Evolutionary conservation across 2,113 vertebrate species (phyloP).

Genomic region (Zosterops borbonicus): DNA sequence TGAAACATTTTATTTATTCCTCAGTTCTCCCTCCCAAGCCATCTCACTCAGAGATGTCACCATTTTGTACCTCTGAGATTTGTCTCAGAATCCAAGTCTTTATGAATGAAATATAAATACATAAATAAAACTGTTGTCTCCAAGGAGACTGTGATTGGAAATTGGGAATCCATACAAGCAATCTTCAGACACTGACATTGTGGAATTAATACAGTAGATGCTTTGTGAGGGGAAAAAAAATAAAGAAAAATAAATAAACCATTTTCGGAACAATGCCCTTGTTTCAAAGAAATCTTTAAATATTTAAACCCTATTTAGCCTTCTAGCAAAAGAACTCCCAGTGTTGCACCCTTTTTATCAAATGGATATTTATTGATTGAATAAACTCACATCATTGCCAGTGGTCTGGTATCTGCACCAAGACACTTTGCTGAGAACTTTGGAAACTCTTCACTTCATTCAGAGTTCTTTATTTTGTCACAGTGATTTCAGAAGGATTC

Average conservation of each 20-base stretch:
- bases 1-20: not conserved
- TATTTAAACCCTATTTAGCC: not conserved
- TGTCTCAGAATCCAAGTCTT: not conserved
- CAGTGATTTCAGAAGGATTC: not conserved
- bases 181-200: not conserved
- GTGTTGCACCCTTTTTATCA: not conserved
- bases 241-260: not conserved
- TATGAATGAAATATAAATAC: not conserved
- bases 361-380: not conserved
- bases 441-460: not conserved
- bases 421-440: not conserved
- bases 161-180: not conserved
- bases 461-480: not conserved
- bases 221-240: not conserved
- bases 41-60: not conserved
- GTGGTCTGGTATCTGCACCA: not conserved
- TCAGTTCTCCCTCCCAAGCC: not conserved
- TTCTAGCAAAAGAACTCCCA: not conserved
- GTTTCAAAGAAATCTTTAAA: not conserved
- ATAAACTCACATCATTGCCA: not conserved
- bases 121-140: conserved; percentile 9
- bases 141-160: not conserved
- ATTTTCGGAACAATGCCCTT: not conserved
- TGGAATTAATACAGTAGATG: not conserved
- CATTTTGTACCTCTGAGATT: not conserved